Conservation (phyloP, 2,113 vertebrate genomes). For the Carollia perspicillata region DNA sequence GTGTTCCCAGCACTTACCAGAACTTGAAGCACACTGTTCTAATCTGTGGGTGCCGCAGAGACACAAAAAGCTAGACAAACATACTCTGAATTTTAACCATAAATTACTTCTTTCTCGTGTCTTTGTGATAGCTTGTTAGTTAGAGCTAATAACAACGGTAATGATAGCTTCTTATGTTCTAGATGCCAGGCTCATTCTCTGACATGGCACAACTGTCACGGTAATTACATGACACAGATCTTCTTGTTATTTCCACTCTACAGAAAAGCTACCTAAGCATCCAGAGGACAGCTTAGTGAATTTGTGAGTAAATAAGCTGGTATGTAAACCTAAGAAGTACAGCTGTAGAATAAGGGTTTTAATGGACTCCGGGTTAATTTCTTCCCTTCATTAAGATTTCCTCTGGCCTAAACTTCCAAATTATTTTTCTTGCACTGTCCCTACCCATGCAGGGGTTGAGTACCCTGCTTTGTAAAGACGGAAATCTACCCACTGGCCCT, state of each 20-base stretch:
- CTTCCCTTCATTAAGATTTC: background rate
- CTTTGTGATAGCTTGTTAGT: background rate
- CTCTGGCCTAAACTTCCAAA: background rate
- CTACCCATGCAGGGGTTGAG: background rate
- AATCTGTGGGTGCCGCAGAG: background rate
- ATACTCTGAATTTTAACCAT: background rate
- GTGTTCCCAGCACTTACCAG: background rate
- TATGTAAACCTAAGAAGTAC: background rate
- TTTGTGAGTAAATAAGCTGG: background rate
- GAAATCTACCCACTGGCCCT: background rate
- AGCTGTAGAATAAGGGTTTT: background rate
- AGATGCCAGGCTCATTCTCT: background rate
- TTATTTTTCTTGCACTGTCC: background rate
- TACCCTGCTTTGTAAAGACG: background rate
- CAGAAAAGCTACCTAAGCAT: background rate
- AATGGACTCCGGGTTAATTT: background rate
- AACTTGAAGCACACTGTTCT: background rate
- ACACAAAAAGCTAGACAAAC: background rate
- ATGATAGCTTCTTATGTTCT: background rate
- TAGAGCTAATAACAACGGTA: background rate
- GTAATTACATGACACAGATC: background rate
- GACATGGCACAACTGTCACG: background rate
- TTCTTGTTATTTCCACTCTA: background rate
- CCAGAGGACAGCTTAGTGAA: background rate
- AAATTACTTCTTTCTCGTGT: background rate